These are phyloP conservation scores for Schrankia costaestrigalis DNA, from an alignment of 2,888 invertebrate species.

Conservation along the genomic window DNA sequence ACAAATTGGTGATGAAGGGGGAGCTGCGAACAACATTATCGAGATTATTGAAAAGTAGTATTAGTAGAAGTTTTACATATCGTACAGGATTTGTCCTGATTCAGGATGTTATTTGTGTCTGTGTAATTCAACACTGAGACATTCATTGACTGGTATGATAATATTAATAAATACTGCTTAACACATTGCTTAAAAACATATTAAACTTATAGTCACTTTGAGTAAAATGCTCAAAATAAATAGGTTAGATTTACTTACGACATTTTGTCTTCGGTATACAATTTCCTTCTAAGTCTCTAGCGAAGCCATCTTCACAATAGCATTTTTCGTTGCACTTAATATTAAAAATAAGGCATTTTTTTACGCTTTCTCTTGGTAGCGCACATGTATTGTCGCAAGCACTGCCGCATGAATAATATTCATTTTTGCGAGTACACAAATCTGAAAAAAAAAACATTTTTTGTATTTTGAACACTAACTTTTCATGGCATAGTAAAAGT, in stretches of 20 bases:
- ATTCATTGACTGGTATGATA: too few relatives aligned
- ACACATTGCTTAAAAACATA: not conserved
- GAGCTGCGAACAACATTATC: not conserved
- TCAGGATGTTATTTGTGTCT: too few relatives aligned
- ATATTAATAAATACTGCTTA: not conserved
- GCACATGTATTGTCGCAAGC: constrained; percentile 9
- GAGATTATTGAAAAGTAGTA: not conserved
- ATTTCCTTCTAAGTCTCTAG: constrained; percentile 5
- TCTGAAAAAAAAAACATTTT: constrained; percentile 2
- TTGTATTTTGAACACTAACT: too few relatives aligned
- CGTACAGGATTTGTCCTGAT: not conserved
- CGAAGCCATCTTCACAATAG: constrained; percentile 11
- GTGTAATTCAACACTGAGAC: too few relatives aligned
- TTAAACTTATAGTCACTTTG: not conserved
- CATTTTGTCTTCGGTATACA: constrained; percentile 5
- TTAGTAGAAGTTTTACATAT: not conserved
- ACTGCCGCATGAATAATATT: constrained; percentile 5
- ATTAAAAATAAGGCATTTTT: constrained; percentile 6
- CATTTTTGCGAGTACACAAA: constrained; percentile 6
- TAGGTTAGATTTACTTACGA: not conserved
- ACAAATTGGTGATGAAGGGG: constrained; percentile 8
- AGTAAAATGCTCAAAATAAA: too few relatives aligned
- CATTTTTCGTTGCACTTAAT: constrained; percentile 4
- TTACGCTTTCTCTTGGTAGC: constrained; percentile 3
- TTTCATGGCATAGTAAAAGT: too few relatives aligned